Evolutionary conservation across 2,113 vertebrate species (phyloP).

Genomic region (Campylomormyrus numenius): DNA sequence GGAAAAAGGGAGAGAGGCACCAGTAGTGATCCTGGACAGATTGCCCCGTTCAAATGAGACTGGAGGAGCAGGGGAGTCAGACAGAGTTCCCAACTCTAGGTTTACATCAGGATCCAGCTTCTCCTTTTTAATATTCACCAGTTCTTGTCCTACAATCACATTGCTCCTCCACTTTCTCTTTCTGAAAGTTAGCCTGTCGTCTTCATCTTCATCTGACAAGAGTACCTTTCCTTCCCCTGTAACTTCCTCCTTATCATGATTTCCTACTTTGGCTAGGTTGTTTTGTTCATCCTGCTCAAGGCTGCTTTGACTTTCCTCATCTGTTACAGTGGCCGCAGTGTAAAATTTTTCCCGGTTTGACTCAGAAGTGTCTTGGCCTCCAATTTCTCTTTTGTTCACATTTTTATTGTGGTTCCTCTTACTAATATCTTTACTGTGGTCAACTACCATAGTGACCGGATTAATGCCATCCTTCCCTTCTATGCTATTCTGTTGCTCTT

Average conservation of each 20-base stretch:
- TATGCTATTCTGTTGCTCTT: constrained; percentile 42
- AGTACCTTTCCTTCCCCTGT: constrained; percentile 59
- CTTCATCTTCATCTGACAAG: constrained; percentile 64
- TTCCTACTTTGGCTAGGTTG: constrained; percentile 51
- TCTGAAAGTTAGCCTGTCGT: constrained; percentile 54
- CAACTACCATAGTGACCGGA: constrained; percentile 42
- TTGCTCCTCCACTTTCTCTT: constrained; percentile 49
- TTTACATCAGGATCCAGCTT: constrained; percentile 59
- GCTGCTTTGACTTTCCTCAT: constrained; percentile 61
- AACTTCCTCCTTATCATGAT: constrained; percentile 38
- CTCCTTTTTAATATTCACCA: constrained; percentile 55
- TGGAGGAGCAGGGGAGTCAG: constrained; percentile 56
- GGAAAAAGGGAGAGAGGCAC: constrained; percentile 55
- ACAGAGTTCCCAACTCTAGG: constrained; percentile 61
- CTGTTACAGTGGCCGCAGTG: constrained; percentile 65
- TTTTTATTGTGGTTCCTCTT: constrained; percentile 55
- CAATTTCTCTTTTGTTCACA: constrained; percentile 42
- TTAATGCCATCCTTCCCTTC: constrained; percentile 24
- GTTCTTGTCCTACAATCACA: constrained; percentile 47
- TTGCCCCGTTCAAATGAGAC: constrained; percentile 41
- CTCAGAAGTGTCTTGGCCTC: constrained; percentile 58
- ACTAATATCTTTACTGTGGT: constrained; percentile 55
- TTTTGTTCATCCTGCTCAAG: constrained; percentile 44
- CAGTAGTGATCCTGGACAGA: constrained; percentile 25
- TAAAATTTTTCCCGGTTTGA: constrained; percentile 62